Conservation (phyloP, 2,888 invertebrate species). For the Cremastobaeus sp. region DNA sequence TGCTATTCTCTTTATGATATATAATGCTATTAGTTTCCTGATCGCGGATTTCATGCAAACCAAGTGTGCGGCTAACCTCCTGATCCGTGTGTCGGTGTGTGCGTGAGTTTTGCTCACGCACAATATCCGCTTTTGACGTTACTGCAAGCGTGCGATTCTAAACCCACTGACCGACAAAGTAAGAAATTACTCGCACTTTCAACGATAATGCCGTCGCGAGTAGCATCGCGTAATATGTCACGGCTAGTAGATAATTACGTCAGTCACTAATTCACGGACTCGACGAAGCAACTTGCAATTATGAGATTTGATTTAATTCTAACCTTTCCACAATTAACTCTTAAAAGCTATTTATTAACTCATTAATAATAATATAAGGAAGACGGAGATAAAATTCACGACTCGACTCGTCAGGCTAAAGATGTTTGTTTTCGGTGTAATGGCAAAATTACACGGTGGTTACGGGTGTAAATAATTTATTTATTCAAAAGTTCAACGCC, state of each 20-base stretch:
- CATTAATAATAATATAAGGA: no score
- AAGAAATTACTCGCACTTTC: constrained; percentile 53
- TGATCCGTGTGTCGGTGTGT: not conserved
- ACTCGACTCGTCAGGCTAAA: no score
- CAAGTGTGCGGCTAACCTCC: constrained; percentile 25
- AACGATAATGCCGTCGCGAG: constrained; percentile 12
- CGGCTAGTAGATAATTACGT: constrained; percentile 37
- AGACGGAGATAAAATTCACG: no score
- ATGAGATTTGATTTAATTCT: no score
- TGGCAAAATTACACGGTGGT: no score
- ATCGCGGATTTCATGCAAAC: constrained; percentile 21
- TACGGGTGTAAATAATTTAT: no score
- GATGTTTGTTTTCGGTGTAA: no score
- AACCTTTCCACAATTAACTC: no score
- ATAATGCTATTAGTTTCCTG: constrained; percentile 46
- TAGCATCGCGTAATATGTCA: constrained; percentile 43
- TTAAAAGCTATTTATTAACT: no score
- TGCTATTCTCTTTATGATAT: constrained; percentile 50
- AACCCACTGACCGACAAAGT: constrained; percentile 50
- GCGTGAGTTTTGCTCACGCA: not conserved
- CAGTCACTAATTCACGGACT: constrained; percentile 18
- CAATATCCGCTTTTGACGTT: constrained; percentile 18
- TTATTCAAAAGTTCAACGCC: no score
- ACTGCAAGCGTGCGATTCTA: constrained; percentile 36
- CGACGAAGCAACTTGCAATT: no score